Evolutionary conservation across 2,113 vertebrate species (phyloP).

Genomic region (Eira barbara): DNA sequence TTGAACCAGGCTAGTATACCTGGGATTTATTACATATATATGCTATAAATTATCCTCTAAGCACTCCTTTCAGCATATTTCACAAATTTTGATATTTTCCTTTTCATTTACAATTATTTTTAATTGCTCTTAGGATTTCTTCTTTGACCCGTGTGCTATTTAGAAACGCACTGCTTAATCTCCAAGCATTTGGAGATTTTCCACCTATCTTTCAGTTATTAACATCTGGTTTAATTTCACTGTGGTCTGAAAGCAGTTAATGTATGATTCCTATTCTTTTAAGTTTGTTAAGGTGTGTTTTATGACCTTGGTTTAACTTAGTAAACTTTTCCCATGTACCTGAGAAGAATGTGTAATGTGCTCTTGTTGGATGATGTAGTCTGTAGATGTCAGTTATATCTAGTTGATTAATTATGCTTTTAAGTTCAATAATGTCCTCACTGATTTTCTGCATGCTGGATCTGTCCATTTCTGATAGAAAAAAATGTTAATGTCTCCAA

Average conservation of each 20-base stretch:
- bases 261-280: neutral
- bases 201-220: neutral
- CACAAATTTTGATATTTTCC: neutral
- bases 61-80: neutral
- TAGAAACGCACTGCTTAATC: neutral
- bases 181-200: neutral
- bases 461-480: neutral
- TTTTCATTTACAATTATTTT: neutral
- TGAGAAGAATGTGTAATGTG: neutral
- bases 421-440: neutral
- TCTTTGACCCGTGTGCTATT: neutral
- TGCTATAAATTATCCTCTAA: neutral
- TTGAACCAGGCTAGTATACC: neutral
- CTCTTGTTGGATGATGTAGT: neutral
- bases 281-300: neutral
- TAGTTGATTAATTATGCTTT: neutral
- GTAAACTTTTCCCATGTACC: neutral
- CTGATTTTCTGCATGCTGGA: neutral
- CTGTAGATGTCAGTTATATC: neutral
- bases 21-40: neutral
- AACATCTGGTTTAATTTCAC: neutral
- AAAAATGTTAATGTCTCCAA: neutral
- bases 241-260: neutral
- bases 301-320: neutral
- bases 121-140: neutral